Evolutionary conservation across 92 coral and sea anemone species (phyloP).

Genomic region (Phenganax marumi): DNA sequence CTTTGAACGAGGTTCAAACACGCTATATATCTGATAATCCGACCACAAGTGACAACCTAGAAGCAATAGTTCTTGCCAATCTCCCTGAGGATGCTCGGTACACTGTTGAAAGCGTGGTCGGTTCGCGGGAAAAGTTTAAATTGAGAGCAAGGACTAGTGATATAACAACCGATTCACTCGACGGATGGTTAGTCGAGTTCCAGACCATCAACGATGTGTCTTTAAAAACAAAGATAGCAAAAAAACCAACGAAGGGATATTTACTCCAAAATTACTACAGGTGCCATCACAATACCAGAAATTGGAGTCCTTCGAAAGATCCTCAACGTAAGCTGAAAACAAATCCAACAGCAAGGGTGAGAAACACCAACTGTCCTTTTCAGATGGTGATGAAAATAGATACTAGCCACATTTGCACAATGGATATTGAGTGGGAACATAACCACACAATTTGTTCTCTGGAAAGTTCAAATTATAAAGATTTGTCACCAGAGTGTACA

Average conservation of each 20-base stretch:
- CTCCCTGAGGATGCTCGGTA: conserved; percentile 37
- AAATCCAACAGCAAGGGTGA: conserved; percentile 66
- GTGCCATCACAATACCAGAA: conserved; percentile 61
- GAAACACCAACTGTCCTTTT: conserved; percentile 70
- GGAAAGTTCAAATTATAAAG: conserved; percentile 59
- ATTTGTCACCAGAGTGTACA: conserved; percentile 58
- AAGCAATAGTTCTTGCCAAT: conserved; percentile 15
- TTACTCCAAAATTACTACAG: conserved; percentile 55
- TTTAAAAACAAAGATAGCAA: conserved; percentile 41
- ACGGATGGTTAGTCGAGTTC: conserved; percentile 36
- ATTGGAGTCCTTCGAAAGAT: conserved; percentile 62
- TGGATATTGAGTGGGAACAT: conserved; percentile 69
- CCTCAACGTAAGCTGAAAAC: conserved; percentile 51
- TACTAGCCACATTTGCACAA: conserved; percentile 50
- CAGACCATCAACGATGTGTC: conserved; percentile 34
- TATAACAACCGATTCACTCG: conserved; percentile 34
- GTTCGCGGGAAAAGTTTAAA: conserved; percentile 31
- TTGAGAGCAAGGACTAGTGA: conserved; percentile 23
- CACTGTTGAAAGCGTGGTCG: conserved; percentile 19
- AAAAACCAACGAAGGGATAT: conserved; percentile 40
- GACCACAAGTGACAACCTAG: neutral
- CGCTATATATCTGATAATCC: conserved; percentile 26
- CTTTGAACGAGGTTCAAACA: conserved; percentile 8
- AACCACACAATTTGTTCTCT: conserved; percentile 61
- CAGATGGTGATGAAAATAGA: conserved; percentile 58